Evolutionary conservation across 1,140 invertebrate species (phyloP), one percentile per base, ranked within the genome.

Genomic region (Danaus plexippus): DNA sequence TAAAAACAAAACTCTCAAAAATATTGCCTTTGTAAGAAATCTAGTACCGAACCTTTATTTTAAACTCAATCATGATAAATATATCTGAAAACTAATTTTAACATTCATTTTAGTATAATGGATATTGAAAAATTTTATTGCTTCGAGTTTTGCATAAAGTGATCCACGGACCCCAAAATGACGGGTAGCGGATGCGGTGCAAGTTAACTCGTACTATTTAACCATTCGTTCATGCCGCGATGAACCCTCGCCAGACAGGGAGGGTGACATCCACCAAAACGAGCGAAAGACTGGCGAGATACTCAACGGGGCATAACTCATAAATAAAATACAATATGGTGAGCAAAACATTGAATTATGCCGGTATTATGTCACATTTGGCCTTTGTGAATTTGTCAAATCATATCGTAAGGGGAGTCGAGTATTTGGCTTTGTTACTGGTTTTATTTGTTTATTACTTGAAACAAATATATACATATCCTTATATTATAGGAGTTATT

Each of bases 311-410:
- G 76, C 76, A 85, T 85, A 82, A 83, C 80, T 85, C 85, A 87
- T 87, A 87, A 88, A 88, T 88, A 88, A 88, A 87, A 80, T 82
- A 86, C 85, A 88, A 88, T 88, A 88, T 88, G 85, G 85, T 88
- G 85, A 87, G 81, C 86, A 88, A 85, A 88, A 88, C 85, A 87
- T 86, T 87, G 83, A 87, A 86, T 87, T 88, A 87, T 87, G 83
- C 78, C 63, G 84, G 82, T 87, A 88, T 88, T 88, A 88, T 87
- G 85, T 86, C 87, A 86, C 87, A 82, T 85, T 84, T 85, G 80
- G 81, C 79, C 81, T 84, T 85, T 85, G 77, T 84, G 72, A 83
- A 86, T 86, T 84, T 80, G 80, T 83, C 75, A 71, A 60, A 69
- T 71, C 73, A 67, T 63, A 78, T 73, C 75, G 57, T 62, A 64